These are phyloP conservation scores for Pandemis cinnamomeana DNA, from an alignment of 2,888 invertebrate species.

Conservation along the genomic window DNA sequence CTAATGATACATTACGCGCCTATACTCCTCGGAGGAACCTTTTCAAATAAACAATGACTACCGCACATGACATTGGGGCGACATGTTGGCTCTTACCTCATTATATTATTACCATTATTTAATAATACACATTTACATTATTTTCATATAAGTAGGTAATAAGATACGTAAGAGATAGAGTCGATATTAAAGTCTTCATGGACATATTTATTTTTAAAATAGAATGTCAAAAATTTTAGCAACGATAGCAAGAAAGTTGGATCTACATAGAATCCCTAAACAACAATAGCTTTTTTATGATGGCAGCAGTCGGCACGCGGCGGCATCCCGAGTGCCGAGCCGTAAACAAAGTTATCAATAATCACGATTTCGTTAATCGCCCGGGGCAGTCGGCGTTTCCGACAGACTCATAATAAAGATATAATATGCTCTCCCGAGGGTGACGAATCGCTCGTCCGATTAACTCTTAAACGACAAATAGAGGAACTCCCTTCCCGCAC, in stretches of 20 bases:
- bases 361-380: constrained; percentile 79
- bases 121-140: not conserved
- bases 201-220: not conserved
- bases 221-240: not conserved
- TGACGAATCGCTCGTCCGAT: constrained; percentile 83
- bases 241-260: not conserved
- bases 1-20: constrained; percentile 71
- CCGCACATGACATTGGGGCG: constrained; percentile 29
- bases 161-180: not conserved
- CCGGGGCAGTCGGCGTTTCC: constrained; percentile 63
- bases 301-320: constrained; percentile 18
- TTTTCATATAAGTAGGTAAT: not conserved
- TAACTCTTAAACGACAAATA: constrained; percentile 85
- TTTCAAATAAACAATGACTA: constrained; percentile 65
- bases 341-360: constrained; percentile 79
- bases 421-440: constrained; percentile 81
- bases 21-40: constrained; percentile 55
- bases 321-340: constrained; percentile 42
- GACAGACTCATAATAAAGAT: constrained; percentile 80
- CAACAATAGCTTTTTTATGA: not conserved
- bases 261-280: not conserved
- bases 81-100: constrained; percentile 1
- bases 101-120: not conserved
- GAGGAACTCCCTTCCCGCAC: constrained; percentile 79
- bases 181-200: not conserved